A percentile compares a stretch with the other conserved stretches of the same genome.
These are phyloP conservation scores for Chelon labrosus DNA, from an alignment of 2,797 vertebrate species.

Conservation along the genomic window DNA sequence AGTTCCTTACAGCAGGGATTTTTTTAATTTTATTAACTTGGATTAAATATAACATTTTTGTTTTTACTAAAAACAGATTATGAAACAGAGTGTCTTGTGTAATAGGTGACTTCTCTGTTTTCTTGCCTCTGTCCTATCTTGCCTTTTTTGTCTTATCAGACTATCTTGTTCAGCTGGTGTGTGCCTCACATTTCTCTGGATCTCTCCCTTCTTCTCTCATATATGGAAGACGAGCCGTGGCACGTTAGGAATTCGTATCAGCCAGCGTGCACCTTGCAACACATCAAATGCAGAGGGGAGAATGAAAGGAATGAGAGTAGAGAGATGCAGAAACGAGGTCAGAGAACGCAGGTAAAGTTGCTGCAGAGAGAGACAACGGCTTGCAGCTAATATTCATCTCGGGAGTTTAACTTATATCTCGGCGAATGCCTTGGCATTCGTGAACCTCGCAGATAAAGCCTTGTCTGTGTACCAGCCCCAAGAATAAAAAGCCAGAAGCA, in stretches of 20 bases:
- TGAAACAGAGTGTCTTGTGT: slow-evolving; percentile 6
- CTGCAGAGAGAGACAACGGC: slow-evolving; percentile 20
- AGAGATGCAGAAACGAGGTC: slow-evolving; percentile 45
- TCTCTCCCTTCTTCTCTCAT: slow-evolving; percentile 34
- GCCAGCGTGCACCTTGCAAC: slow-evolving; percentile 70
- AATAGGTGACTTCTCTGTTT: slow-evolving; percentile 14
- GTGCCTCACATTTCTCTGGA: slow-evolving; percentile 13
- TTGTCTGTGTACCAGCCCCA: slow-evolving; percentile 29
- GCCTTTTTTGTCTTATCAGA: slow-evolving; percentile 22
- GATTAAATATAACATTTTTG: not conserved
- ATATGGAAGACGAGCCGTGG: slow-evolving; percentile 67
- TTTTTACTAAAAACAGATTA: not conserved
- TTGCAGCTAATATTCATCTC: slow-evolving; percentile 21
- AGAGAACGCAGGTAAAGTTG: slow-evolving; percentile 38
- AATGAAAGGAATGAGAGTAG: slow-evolving; percentile 44
- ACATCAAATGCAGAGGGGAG: slow-evolving; percentile 61
- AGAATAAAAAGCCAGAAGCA: slow-evolving; percentile 10
- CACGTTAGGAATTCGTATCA: slow-evolving; percentile 79
- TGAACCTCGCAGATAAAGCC: slow-evolving; percentile 49
- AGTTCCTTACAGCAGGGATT: not conserved
- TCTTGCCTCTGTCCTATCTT: slow-evolving; percentile 36
- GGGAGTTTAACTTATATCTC: slow-evolving; percentile 46
- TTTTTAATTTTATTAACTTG: not conserved
- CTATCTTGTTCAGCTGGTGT: slow-evolving; percentile 13
- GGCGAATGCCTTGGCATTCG: slow-evolving; percentile 52